Conservation (phyloP, 2,888 invertebrate genomes). For the Cynaeus angustus region DNA sequence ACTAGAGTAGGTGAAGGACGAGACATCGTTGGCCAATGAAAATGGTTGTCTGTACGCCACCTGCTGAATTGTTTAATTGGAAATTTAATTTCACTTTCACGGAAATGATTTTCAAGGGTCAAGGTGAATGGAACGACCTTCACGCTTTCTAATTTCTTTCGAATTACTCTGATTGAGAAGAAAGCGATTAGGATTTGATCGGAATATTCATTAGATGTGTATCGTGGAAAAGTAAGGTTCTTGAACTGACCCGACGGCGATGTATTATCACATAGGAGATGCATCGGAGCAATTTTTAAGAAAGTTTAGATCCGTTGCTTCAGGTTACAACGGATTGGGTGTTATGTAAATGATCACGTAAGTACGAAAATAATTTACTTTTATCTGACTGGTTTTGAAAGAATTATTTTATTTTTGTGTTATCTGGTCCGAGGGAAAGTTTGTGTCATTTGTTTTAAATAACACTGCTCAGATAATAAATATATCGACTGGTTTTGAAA, state of each 20-base stretch:
- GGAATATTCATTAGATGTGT: conserved; percentile 8
- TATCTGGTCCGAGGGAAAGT: no score
- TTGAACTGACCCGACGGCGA: not conserved
- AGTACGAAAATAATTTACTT: no score
- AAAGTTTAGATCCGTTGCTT: not conserved
- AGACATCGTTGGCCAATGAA: conserved; percentile 69
- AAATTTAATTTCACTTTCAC: conserved; percentile 32
- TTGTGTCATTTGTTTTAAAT: no score
- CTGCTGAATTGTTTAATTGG: conserved; percentile 29
- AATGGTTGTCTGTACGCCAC: conserved; percentile 53
- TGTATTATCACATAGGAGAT: not conserved
- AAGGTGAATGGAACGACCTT: conserved; percentile 49
- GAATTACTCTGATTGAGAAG: conserved; percentile 24
- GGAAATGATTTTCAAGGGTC: conserved; percentile 37
- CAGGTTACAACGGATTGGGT: not conserved
- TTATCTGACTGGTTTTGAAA: no score
- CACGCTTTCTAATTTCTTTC: conserved; percentile 44
- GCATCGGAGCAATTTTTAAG: not conserved
- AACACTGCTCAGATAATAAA: no score
- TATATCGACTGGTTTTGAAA: no score
- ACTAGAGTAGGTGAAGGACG: conserved; percentile 68
- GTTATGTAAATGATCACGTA: no score
- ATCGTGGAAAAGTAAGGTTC: not conserved
- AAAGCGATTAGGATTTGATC: conserved; percentile 26
- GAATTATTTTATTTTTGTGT: no score